A percentile compares a stretch with the other conserved stretches of the same genome.
Evolutionary conservation across 2,888 invertebrate genomes (phyloP).

Genomic region (Syrista parreyssii): DNA sequence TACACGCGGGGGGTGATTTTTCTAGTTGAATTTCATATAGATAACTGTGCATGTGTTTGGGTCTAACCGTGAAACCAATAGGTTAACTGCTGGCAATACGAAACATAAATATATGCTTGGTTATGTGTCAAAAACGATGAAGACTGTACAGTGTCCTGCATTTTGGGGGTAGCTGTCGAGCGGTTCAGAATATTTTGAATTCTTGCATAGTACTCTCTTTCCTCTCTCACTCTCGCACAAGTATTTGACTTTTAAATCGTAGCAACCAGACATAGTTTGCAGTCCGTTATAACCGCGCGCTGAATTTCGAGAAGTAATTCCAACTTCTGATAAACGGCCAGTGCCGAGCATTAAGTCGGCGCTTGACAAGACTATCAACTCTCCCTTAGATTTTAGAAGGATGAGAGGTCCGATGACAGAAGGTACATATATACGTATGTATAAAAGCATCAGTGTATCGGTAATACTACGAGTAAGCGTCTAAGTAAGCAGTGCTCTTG

Average conservation of each 20-base stretch:
- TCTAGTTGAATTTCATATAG: no score
- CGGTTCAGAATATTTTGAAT: not conserved
- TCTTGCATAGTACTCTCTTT: not conserved
- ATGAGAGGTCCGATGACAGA: not conserved
- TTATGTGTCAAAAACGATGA: no score
- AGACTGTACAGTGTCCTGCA: not conserved
- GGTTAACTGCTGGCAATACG: no score
- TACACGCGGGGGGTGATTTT: no score
- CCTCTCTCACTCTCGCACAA: constrained; percentile 24
- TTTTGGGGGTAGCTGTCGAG: not conserved
- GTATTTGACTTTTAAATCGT: constrained; percentile 53
- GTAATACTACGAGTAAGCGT: not conserved
- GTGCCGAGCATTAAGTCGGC: constrained; percentile 30
- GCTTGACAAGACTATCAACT: not conserved
- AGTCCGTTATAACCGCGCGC: constrained; percentile 33
- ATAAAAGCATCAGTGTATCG: not conserved
- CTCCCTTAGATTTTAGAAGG: not conserved
- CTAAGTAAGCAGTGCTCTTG: not conserved
- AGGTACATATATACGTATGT: not conserved
- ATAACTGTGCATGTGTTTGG: no score
- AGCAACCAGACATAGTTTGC: constrained; percentile 21
- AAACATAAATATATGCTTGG: no score
- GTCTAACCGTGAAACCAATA: no score
- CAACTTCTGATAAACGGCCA: constrained; percentile 41
- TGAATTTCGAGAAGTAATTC: constrained; percentile 24